phyloP scores from a whole-genome alignment of 2,888 invertebrate species.

The Saturnia japonica region DNA sequence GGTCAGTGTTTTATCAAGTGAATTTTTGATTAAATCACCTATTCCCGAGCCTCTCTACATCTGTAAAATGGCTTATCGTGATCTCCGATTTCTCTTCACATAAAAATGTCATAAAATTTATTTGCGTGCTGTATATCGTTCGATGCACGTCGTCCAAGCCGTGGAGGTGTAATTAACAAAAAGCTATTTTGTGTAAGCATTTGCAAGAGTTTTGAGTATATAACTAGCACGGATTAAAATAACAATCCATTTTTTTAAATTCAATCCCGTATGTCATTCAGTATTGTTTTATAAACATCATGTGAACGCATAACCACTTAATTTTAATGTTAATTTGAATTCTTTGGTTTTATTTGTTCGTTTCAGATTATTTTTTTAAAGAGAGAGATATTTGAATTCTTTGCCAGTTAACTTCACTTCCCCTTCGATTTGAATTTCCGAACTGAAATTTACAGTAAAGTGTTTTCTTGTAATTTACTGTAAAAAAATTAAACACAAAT shows the following conservation, averaged over 20 bases:
- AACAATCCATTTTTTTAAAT: constrained; percentile 29
- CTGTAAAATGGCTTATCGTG: constrained; percentile 5
- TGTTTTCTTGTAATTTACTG: not conserved
- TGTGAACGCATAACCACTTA: not conserved
- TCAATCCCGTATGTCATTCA: not conserved
- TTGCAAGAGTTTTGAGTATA: constrained; percentile 46
- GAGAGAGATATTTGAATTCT: not conserved
- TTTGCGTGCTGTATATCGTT: constrained; percentile 45
- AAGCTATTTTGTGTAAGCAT: constrained; percentile 57
- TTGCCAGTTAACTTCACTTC: not conserved
- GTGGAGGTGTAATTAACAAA: constrained; percentile 60
- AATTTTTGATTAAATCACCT: constrained; percentile 38
- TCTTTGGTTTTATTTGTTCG: not conserved
- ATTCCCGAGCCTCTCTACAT: constrained; percentile 24
- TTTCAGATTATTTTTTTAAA: not conserved
- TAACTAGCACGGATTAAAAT: constrained; percentile 38
- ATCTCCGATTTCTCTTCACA: constrained; percentile 16
- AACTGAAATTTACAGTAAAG: not conserved
- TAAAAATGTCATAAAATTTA: constrained; percentile 35
- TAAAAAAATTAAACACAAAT: not conserved
- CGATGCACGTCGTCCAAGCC: constrained; percentile 45
- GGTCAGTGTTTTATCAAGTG: constrained; percentile 51
- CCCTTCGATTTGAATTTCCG: no score
- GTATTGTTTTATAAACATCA: not conserved
- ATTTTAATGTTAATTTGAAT: not conserved